Base-by-base conservation (phyloP, 2,113 vertebrate genomes). In the Delphinus delphis region DNA sequence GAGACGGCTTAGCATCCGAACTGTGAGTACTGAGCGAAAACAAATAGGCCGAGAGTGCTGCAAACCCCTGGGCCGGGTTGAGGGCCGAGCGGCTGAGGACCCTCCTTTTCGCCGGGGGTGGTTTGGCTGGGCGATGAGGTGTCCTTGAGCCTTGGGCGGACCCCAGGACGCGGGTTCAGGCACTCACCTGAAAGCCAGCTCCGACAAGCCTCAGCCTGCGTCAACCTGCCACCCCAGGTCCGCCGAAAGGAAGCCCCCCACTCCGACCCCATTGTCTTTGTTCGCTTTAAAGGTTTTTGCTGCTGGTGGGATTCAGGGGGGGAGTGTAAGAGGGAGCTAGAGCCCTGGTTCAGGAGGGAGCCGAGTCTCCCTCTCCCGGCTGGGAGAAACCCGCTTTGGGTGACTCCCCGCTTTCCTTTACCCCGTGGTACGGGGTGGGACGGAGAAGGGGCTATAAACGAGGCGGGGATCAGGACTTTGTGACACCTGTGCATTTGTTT, bases 1-100 rank as follows among this genome's bases (percentile, higher is more conserved):
- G 93, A 98, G 92, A n/a, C 97, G 92, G 96, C 92, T 96, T 93
- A 94, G 96, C 98, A 41, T 85, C 96, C 63, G 92, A 98, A 98
- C 98, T 97, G 98, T 98, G 97, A 98, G 97, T 98, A 98, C 95
- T 60, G 96, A 97, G 96, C 95, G 60, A 36, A 96, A 96, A 81
- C 95, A 36, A 93, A 95, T 26, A 92, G 96, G 90, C 97, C 93
- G 95, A 96, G 97, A 98, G 97, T 98, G 96, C 97, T 20, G 90
- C 47, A 89, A 93, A 93, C 92, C 93, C 80, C 91, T 53, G 6
- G 70, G 89, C 62, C 11, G 53, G 93, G 82, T 4, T 70, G 79
- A 73, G 94, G 74, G 58, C 17, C 47, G 58, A 77, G 74, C 23
- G 12, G 36, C 84, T 5, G 73, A 70, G n/a, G 71, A 88, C 83